Evolutionary conservation across 2,113 vertebrate species (phyloP).

Genomic region (Takifugu bimaculatus): DNA sequence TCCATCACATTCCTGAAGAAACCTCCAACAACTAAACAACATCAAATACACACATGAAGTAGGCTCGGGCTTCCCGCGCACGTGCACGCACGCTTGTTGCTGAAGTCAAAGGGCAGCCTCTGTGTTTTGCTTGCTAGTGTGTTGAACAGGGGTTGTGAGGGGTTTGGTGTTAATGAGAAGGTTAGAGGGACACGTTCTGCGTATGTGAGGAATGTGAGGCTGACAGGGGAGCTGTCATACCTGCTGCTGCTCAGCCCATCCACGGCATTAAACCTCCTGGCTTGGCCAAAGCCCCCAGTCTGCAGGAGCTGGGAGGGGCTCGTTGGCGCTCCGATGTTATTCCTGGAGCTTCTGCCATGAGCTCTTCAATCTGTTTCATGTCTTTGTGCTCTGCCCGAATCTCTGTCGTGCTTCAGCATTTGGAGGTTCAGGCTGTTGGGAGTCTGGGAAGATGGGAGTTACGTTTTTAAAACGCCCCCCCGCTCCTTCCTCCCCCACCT

Average conservation of each 20-base stretch:
- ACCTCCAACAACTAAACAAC: background rate
- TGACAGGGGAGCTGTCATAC: constrained; percentile 21
- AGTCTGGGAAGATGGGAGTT: too few species aligned
- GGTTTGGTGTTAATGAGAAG: constrained; percentile 31
- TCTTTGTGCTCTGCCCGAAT: too few species aligned
- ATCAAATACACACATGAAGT: too few species aligned
- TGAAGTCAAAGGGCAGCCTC: background rate
- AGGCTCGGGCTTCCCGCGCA: too few species aligned
- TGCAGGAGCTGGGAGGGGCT: constrained; percentile 22
- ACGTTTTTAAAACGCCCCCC: too few species aligned
- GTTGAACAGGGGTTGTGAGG: constrained; percentile 28
- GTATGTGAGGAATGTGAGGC: constrained; percentile 16
- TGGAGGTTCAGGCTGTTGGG: too few species aligned
- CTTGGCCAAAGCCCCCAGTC: constrained; percentile 17
- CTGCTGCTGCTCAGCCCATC: constrained; percentile 38
- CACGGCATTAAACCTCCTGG: constrained; percentile 25
- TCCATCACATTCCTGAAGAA: constrained; percentile 13
- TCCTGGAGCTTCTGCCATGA: constrained; percentile 33
- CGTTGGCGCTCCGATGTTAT: constrained; percentile 30
- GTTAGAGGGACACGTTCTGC: constrained; percentile 28
- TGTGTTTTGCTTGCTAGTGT: background rate
- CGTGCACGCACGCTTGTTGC: constrained; percentile 22
- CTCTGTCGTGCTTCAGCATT: constrained; percentile 17
- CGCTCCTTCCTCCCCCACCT: too few species aligned
- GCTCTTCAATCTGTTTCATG: too few species aligned